Conservation (phyloP, 2,113 vertebrate species). For the Cephalopterus ornatus region DNA sequence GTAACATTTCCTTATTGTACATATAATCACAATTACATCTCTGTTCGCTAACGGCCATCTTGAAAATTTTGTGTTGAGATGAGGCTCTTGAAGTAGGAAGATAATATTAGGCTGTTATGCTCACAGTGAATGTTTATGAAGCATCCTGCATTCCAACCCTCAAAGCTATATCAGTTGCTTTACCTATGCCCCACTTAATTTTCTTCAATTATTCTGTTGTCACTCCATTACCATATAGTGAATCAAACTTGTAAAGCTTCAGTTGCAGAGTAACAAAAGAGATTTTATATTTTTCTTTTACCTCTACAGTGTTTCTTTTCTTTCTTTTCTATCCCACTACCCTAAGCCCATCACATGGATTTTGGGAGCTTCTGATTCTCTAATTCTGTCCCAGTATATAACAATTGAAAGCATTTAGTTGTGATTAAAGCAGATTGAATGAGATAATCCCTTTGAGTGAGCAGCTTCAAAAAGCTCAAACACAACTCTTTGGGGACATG, state of each 20-base stretch:
- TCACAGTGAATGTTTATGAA: neutral
- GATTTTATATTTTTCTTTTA: neutral
- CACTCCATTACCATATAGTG: neutral
- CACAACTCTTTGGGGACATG: slow-evolving; percentile 71
- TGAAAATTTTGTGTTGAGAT: neutral
- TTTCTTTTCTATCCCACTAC: neutral
- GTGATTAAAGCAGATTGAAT: slow-evolving; percentile 88
- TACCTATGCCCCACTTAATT: neutral
- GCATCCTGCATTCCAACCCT: neutral
- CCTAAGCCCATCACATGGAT: slow-evolving; percentile 50
- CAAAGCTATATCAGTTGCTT: neutral
- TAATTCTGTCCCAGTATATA: slow-evolving; percentile 72
- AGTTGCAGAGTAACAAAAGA: neutral
- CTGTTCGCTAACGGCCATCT: neutral
- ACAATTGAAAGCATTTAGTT: slow-evolving; percentile 86
- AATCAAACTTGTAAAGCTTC: neutral
- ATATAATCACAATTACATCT: neutral
- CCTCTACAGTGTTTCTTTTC: neutral
- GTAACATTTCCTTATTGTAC: neutral
- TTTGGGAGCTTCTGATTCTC: slow-evolving; percentile 68
- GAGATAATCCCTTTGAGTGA: slow-evolving; percentile 86
- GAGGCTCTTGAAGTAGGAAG: neutral
- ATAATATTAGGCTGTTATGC: neutral
- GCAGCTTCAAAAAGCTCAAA: slow-evolving; percentile 83
- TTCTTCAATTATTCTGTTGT: neutral